These are phyloP conservation scores for Achlya flavicornis DNA, from an alignment of 2,888 invertebrate species.

Conservation along the genomic window DNA sequence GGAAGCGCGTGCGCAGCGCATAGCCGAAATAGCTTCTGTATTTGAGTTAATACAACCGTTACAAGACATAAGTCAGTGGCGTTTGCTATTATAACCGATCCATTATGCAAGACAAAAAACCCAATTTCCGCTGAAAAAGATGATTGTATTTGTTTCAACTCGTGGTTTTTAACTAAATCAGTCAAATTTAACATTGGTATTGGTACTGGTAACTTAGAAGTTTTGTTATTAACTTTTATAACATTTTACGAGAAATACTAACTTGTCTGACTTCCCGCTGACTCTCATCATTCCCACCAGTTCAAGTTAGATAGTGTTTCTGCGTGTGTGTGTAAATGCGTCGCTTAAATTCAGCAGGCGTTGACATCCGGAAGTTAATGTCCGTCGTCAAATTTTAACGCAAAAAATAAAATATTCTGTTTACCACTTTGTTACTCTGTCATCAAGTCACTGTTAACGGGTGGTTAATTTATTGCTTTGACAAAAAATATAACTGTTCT, in stretches of 20 bases:
- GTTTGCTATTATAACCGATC: neutral
- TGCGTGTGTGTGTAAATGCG: constrained; percentile 3
- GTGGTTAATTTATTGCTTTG: constrained; percentile 6
- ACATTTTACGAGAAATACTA: neutral
- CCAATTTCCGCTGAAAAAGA: too few species aligned
- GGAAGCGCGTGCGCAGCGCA: constrained; percentile 37
- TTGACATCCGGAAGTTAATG: constrained; percentile 5
- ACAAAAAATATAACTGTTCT: constrained; percentile 4
- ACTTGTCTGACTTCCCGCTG: neutral
- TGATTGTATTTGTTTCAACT: neutral
- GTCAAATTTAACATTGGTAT: too few species aligned
- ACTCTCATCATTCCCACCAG: neutral
- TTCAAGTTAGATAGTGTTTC: constrained; percentile 2
- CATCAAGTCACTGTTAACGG: neutral
- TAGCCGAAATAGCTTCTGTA: constrained; percentile 21
- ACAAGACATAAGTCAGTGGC: constrained; percentile 4
- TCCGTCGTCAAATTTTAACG: constrained; percentile 9
- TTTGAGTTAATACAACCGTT: constrained; percentile 7
- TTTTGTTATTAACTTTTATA: neutral
- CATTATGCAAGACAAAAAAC: neutral
- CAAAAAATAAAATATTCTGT: neutral
- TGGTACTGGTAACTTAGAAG: neutral
- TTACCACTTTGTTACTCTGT: neutral
- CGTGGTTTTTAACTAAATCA: neutral
- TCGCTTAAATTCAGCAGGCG: constrained; percentile 4